Conservation (phyloP, 2,797 vertebrate species). For the Gymnothorax reevesii region DNA sequence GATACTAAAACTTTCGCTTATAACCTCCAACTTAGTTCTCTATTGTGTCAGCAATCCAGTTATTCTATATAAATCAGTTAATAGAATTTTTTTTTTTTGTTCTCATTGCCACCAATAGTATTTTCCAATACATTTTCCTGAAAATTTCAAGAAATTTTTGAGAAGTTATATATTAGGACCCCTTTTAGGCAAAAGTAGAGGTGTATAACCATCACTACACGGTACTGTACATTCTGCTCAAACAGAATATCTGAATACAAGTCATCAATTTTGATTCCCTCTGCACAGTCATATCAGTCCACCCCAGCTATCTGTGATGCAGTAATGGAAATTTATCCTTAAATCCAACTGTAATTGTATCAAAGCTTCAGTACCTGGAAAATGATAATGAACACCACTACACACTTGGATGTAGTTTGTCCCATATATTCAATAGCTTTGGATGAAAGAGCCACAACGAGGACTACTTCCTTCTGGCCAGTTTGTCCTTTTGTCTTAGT, state of each 20-base stretch:
- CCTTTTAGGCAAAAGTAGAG: too few relatives aligned
- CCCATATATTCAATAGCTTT: background rate
- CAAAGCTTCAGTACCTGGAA: background rate
- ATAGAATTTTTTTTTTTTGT: too few relatives aligned
- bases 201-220: too few relatives aligned
- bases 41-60: too few relatives aligned
- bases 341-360: background rate
- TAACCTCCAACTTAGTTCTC: too few relatives aligned
- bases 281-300: background rate
- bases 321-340: background rate
- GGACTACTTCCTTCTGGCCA: background rate
- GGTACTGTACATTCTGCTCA: background rate
- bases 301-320: background rate
- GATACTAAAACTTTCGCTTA: too few relatives aligned
- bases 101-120: too few relatives aligned
- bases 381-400: background rate
- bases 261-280: background rate
- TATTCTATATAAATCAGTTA: too few relatives aligned
- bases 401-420: background rate
- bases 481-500: background rate
- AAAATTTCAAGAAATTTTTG: too few relatives aligned
- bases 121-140: too few relatives aligned
- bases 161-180: too few relatives aligned
- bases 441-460: background rate
- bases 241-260: background rate